Evolutionary conservation across 2,888 invertebrate species (phyloP), one percentile per base, ranked within the genome.

Genomic region (Cheilosia urbana): DNA sequence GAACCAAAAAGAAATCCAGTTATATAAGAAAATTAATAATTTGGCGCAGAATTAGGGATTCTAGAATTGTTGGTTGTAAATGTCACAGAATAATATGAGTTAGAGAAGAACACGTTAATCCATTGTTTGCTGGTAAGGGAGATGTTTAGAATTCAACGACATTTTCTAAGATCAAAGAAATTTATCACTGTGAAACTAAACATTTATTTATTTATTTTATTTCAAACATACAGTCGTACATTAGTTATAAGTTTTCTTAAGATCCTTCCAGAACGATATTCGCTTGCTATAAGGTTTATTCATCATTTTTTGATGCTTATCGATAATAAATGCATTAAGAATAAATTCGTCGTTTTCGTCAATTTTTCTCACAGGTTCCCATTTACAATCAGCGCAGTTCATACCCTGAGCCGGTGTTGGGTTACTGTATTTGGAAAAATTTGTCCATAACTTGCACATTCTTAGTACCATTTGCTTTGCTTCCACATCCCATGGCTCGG

Each of bases 401-500:
- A 63, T 21, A 13, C 53, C 62, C 11, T 62, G 2, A 7, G 49
- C 24, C 2, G 71, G 72, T 21, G 87, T 84, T 55, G 88, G 88
- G 37, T 88, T 77, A 47, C 78, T 76, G 88, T 90, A 92, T 89
- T 93, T 94, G 1, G 94, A 95, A 89, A 95, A 95, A 88, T 95
- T 94, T 0, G 94, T 93, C 94, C 94, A 94, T 91, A 94, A 90
- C 40, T 91, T 89, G 15, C 93, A 91, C 89, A 94, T 91, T 63
- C 92, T 91, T 40, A 92, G 89, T 30, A 93, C 91, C n/a, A 93
- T 92, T 21, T 73, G 71, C 69, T 87, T 87, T 27, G 88, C 75
- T 0, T 81, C 60, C 13, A 66, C 27, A 0, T 82, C 65, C 4
- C 90, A 88, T 0, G 88, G 63, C 0, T 84, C 87, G 2, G 77